These are phyloP conservation scores for Pristionchus mayeri DNA, from an alignment of 2,888 invertebrate species.

Conservation along the genomic window DNA sequence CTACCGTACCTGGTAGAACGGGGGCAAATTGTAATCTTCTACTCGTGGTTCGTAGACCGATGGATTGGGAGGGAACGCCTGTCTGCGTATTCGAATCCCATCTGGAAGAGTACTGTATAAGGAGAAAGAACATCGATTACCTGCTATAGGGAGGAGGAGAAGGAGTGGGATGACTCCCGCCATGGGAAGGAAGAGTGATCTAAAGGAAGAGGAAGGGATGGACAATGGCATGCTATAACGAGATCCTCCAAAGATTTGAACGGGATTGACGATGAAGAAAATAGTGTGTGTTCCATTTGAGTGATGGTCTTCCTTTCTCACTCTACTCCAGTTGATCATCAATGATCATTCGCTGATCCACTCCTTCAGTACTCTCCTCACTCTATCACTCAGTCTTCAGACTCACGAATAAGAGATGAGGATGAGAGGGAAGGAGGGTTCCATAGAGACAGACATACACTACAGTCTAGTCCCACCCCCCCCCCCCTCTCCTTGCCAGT, in stretches of 20 bases:
- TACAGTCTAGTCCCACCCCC: neutral
- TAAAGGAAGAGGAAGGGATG: neutral
- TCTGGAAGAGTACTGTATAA: conserved; percentile 29
- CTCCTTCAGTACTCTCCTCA: neutral
- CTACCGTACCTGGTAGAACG: conserved; percentile 66
- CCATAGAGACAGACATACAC: neutral
- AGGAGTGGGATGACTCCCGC: neutral
- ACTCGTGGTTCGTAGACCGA: conserved; percentile 66
- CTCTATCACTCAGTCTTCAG: neutral
- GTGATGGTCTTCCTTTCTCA: too few relatives aligned
- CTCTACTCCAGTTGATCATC: too few relatives aligned
- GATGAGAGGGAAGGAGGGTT: neutral
- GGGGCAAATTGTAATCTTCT: conserved; percentile 71
- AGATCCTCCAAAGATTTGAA: neutral
- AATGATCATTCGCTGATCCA: too few relatives aligned
- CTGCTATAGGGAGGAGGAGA: neutral
- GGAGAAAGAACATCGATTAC: neutral
- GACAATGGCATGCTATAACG: neutral
- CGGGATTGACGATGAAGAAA: too few relatives aligned
- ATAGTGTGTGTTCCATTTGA: too few relatives aligned
- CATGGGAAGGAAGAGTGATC: too few relatives aligned
- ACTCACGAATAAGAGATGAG: neutral
- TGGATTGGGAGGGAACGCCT: conserved; percentile 71
- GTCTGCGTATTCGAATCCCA: conserved; percentile 52
- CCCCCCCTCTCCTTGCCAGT: too few relatives aligned